phyloP scores from a whole-genome alignment of 2,888 invertebrate genomes.

The Morinoia aosen region DNA sequence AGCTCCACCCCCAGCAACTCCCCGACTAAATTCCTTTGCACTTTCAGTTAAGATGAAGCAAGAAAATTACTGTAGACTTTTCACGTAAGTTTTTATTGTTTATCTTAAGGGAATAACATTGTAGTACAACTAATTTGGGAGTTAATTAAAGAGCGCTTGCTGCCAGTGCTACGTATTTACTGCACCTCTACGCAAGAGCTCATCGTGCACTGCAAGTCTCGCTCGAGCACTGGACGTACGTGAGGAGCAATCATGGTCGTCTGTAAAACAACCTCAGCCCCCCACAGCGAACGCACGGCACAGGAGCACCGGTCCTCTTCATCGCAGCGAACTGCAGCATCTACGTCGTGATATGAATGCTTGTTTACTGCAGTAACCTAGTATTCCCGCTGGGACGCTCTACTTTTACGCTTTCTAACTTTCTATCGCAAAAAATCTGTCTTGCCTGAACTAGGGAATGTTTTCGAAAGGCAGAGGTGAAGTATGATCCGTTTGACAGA shows the following conservation, averaged over 20 bases:
- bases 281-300: not conserved
- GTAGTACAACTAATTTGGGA: not conserved
- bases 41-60: not conserved
- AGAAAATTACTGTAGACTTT: not conserved
- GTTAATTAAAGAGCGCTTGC: not conserved
- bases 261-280: not conserved
- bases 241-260: not conserved
- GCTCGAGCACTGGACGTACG: not conserved
- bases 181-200: not conserved
- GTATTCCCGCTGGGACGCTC: not conserved
- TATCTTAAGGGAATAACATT: not conserved
- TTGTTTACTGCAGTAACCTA: not conserved
- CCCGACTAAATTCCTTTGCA: not conserved
- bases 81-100: not conserved
- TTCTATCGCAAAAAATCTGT: not conserved
- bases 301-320: not conserved
- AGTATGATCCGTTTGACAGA: not conserved
- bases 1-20: not conserved
- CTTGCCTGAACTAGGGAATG: not conserved
- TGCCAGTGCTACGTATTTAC: not conserved
- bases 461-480: not conserved
- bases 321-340: not conserved
- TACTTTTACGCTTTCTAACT: constrained; percentile 4
- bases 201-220: not conserved
- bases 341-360: not conserved